These are phyloP conservation scores for Melanogrammus aeglefinus DNA, from an alignment of 2,797 vertebrate genomes.

Conservation along the genomic window DNA sequence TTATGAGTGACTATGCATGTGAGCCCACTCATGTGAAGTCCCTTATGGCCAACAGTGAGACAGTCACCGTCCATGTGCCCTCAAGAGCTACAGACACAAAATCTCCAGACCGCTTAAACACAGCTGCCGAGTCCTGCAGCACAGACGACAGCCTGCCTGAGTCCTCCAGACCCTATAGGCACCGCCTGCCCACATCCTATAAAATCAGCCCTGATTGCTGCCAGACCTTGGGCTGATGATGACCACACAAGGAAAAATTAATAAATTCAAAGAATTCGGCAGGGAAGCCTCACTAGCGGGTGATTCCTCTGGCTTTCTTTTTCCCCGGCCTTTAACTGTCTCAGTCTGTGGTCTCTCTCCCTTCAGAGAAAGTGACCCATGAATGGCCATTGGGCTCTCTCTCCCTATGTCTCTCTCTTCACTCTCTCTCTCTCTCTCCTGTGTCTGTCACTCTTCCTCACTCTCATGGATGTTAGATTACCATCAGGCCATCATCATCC, in stretches of 20 bases:
- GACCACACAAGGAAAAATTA: constrained; percentile 10
- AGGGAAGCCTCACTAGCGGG: constrained; percentile 13
- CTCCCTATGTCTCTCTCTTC: neutral
- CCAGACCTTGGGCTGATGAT: constrained; percentile 21
- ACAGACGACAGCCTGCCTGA: neutral
- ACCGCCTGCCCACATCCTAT: constrained; percentile 30
- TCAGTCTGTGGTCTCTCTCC: too few relatives aligned
- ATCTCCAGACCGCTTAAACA: neutral
- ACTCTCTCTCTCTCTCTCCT: neutral
- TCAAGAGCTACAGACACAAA: constrained; percentile 39
- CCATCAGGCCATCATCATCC: constrained; percentile 52
- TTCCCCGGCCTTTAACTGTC: too few relatives aligned
- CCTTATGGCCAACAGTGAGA: constrained; percentile 21
- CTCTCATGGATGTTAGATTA: constrained; percentile 39
- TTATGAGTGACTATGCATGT: neutral
- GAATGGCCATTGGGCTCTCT: too few relatives aligned
- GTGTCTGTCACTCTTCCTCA: neutral
- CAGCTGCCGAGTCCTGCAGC: neutral
- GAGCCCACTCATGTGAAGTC: neutral
- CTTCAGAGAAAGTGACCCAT: too few relatives aligned
- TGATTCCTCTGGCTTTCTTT: neutral
- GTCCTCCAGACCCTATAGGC: neutral
- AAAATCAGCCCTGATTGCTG: constrained; percentile 31
- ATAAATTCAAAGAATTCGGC: constrained; percentile 13
- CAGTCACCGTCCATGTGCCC: constrained; percentile 28